Evolutionary conservation across 1,140 invertebrate species (phyloP), one percentile per base, ranked within the genome.

Genomic region (Araneus ventricosus): DNA sequence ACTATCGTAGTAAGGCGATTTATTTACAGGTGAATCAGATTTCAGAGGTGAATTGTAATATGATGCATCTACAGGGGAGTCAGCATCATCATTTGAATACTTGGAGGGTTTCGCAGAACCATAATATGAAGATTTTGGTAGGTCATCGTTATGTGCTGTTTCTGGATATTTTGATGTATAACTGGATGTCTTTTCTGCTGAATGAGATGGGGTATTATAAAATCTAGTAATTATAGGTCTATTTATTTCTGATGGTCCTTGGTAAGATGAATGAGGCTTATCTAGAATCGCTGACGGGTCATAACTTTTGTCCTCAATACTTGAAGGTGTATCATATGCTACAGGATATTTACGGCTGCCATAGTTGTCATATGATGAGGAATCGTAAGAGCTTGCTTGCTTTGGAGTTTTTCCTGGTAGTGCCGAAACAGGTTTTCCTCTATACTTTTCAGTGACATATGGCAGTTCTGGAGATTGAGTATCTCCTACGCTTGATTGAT

Each of bases 161-260:
- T 87, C 85, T 37, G 59, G 27, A 24, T 87, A 87, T 61, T 37
- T 87, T 34, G 34, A 34, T 61, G 20, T 8, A 61, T 87, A 87
- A 61, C 30, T 10, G 8, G 41, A 10, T 24, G 27, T 7, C 22
- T 61, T 87, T 61, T 27, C 10, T n/a, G 57, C 2, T 22, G 24
- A 82, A 52, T 41, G 7, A 10, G 39, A 45, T 6, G 85, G 85
- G 37, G 22, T 61, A 30, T 63, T 17, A 87, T 87, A 87, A 87
- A 87, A 87, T 59, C 30, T 87, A 24, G 85, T 61, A n/a, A 87
- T 30, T 61, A 61, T 30, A 4, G 57, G 17, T 17, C 17, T 87
- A 4, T 61, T 24, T 2, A 39, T 27, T 45, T 61, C 34, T 20
- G 59, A 22, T 24, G 85, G 7, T 1, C 34, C 34, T 37, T 22